These are phyloP conservation scores for Cyphomyrus discorhynchus DNA, from an alignment of 2,113 vertebrate species.

Conservation along the genomic window DNA sequence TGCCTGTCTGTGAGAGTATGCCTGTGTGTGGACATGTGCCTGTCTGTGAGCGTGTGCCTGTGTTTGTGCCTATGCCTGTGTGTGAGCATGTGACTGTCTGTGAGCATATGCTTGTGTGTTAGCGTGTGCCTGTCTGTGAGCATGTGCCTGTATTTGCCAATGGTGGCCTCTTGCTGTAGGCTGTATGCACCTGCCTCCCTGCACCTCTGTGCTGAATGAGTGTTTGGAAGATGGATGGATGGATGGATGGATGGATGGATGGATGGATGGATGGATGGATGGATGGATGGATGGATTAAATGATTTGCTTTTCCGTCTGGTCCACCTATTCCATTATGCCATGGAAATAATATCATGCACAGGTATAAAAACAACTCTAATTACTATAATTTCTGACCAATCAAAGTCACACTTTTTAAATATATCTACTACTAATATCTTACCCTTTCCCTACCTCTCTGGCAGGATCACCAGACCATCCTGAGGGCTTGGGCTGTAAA, in stretches of 20 bases:
- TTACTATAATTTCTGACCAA: background rate
- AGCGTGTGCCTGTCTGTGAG: too few relatives aligned
- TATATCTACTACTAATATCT: background rate
- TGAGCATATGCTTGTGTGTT: too few relatives aligned
- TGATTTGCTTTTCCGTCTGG: background rate
- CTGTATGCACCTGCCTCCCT: background rate
- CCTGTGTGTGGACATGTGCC: too few relatives aligned
- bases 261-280: background rate
- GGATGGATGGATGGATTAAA: background rate
- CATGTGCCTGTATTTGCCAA: too few relatives aligned
- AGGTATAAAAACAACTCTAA: background rate
- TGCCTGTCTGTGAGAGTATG: too few relatives aligned
- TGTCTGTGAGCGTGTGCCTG: too few relatives aligned
- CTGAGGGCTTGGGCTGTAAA: conserved; percentile 95
- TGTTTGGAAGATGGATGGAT: background rate
- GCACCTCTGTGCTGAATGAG: background rate
- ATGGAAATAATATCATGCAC: background rate
- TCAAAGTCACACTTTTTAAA: background rate
- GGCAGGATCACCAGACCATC: conserved; percentile 94
- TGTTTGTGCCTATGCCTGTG: too few relatives aligned
- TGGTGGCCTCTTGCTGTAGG: background rate
- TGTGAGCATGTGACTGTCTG: too few relatives aligned
- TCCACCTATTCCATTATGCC: background rate
- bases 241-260: background rate
- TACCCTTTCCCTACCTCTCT: conserved; percentile 6